phyloP scores from a whole-genome alignment of 2,113 vertebrate species.

The Numida meleagris region DNA sequence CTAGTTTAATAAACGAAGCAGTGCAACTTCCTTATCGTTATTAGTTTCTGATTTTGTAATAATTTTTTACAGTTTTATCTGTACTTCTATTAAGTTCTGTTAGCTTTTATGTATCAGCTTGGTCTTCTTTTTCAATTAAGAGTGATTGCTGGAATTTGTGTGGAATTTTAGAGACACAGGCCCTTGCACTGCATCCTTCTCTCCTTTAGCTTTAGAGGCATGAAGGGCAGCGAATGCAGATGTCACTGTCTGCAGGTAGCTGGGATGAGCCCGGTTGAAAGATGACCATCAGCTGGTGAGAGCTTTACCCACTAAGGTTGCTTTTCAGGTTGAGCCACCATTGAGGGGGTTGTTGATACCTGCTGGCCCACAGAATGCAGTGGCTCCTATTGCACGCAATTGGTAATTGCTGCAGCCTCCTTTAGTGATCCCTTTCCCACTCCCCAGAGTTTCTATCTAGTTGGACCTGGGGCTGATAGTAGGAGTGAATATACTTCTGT shows the following conservation, averaged over 20 bases:
- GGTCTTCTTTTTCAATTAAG: background rate
- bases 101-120: background rate
- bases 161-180: background rate
- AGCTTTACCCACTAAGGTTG: background rate
- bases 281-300: background rate
- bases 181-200: background rate
- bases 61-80: background rate
- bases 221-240: background rate
- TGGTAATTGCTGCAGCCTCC: background rate
- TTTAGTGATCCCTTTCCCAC: background rate
- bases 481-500: background rate
- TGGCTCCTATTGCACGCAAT: background rate
- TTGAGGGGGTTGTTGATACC: background rate
- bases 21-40: background rate
- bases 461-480: background rate
- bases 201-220: background rate
- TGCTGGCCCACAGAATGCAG: background rate
- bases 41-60: background rate
- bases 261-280: background rate
- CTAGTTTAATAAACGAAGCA: background rate
- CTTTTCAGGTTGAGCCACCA: background rate
- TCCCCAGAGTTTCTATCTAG: background rate
- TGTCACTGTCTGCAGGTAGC: fast-evolving
- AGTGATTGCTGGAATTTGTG: background rate
- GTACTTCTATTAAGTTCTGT: background rate